These are phyloP conservation scores for Babylonia areolata DNA, from an alignment of 1,140 invertebrate species.

Conservation along the genomic window DNA sequence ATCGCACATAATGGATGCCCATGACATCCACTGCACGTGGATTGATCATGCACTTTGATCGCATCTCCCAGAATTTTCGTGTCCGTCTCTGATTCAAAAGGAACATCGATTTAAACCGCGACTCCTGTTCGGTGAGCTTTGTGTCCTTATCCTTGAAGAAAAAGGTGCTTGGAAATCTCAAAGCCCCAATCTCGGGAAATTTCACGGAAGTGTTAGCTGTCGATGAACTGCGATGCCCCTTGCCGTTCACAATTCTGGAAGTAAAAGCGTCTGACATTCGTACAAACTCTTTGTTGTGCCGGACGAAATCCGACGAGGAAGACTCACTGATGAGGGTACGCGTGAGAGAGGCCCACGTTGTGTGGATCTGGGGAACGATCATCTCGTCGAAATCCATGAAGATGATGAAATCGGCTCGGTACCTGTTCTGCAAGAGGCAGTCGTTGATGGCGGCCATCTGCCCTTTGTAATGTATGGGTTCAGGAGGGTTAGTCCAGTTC, in stretches of 20 bases:
- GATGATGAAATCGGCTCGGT: conserved; percentile 10
- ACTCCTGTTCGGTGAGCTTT: background rate
- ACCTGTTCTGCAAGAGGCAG: background rate
- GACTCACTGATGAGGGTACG: background rate
- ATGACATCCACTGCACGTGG: background rate
- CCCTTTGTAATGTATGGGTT: conserved; percentile 25
- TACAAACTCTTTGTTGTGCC: background rate
- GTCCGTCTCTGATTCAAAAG: conserved; percentile 28
- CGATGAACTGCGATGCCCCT: background rate
- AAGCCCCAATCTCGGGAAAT: background rate
- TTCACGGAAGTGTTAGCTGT: background rate
- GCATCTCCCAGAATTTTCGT: background rate
- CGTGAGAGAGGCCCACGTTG: background rate
- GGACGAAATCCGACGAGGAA: background rate
- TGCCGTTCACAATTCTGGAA: background rate
- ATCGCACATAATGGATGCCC: conserved; percentile 10
- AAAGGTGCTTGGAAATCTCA: background rate
- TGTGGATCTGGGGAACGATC: conserved; percentile 13
- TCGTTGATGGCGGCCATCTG: conserved; percentile 35
- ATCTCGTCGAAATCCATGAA: conserved; percentile 33
- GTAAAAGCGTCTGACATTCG: background rate
- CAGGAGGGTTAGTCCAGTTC: background rate
- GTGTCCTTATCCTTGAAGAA: conserved; percentile 13
- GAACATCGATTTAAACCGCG: background rate
- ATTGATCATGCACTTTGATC: conserved; percentile 4